These are phyloP conservation scores for Grantiella picta DNA, from an alignment of 2,113 vertebrate genomes.

Conservation along the genomic window DNA sequence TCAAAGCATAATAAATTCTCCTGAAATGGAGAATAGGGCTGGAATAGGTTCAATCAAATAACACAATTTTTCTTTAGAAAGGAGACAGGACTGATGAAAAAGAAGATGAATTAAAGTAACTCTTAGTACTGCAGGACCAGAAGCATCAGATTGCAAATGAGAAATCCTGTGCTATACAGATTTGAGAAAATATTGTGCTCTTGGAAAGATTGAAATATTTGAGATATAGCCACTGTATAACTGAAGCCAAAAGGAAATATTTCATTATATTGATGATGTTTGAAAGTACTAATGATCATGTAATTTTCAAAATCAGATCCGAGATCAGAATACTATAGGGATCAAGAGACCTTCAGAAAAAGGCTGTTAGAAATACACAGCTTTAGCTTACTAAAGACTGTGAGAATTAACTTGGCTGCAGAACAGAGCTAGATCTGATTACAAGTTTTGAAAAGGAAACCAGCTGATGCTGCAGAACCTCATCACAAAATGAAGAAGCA, in stretches of 20 bases:
- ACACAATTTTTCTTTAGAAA: not conserved
- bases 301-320: not conserved
- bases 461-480: not conserved
- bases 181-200: not conserved
- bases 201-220: not conserved
- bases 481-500: not conserved
- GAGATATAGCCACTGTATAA: not conserved
- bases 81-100: not conserved
- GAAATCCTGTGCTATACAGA: not conserved
- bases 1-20: not conserved
- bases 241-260: not conserved
- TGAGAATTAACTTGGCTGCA: not conserved
- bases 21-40: not conserved
- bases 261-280: not conserved
- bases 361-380: not conserved
- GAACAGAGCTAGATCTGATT: not conserved
- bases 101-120: conserved; percentile 16
- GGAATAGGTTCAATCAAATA: not conserved
- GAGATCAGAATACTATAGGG: not conserved
- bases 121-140: not conserved
- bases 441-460: not conserved
- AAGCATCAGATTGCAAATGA: conserved; percentile 25
- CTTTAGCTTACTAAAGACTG: not conserved
- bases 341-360: not conserved
- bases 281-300: not conserved